Conservation (phyloP, 2,888 invertebrate species). For the Catotricha subobsoleta region DNA sequence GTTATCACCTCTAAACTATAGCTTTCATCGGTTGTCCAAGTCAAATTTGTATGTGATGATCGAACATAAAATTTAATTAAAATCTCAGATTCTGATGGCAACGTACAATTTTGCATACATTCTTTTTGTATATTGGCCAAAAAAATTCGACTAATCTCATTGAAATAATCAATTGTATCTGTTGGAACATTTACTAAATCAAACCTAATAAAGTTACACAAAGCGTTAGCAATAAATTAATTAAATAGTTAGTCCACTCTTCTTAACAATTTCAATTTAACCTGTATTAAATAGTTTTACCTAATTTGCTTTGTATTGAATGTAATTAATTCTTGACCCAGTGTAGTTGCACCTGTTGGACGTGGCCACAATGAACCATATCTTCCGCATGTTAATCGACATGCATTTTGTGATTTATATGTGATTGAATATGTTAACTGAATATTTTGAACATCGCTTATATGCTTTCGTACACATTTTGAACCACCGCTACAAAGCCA, state of each 20-base stretch:
- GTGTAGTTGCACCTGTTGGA: constrained; percentile 36
- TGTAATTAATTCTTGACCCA: constrained; percentile 28
- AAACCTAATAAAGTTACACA: background rate
- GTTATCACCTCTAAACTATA: constrained; percentile 42
- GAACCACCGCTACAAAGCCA: background rate
- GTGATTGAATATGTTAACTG: too few species aligned
- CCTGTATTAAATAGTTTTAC: constrained; percentile 18
- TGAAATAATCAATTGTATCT: constrained; percentile 33
- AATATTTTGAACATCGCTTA: constrained; percentile 1
- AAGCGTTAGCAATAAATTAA: too few species aligned
- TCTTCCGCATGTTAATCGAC: constrained; percentile 47
- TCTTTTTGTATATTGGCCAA: constrained; percentile 38
- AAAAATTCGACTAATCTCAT: constrained; percentile 37
- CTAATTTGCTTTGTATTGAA: constrained; percentile 39
- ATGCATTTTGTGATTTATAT: constrained; percentile 38
- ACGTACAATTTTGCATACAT: constrained; percentile 33
- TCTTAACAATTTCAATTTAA: too few species aligned
- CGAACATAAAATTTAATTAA: constrained; percentile 38
- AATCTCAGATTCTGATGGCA: constrained; percentile 33
- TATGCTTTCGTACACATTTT: background rate
- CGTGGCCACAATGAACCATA: constrained; percentile 53
- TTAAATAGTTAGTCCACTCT: too few species aligned
- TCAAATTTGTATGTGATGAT: constrained; percentile 32
- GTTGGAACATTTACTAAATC: constrained; percentile 14
- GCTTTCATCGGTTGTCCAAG: constrained; percentile 51